Evolutionary conservation across 2,797 vertebrate genomes (phyloP).

Genomic region (Holocentrus rufus): DNA sequence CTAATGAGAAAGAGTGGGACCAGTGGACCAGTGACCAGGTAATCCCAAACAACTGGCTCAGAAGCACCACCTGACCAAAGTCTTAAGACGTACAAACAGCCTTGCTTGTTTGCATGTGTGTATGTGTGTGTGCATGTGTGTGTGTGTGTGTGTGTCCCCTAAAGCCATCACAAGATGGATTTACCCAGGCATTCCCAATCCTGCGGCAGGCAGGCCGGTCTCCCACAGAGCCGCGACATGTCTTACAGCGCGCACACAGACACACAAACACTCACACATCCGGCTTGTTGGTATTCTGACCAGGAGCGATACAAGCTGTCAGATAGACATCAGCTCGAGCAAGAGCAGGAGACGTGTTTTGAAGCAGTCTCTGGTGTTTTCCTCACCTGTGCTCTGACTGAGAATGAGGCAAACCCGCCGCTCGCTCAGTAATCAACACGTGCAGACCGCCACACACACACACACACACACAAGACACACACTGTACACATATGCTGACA

Average conservation of each 20-base stretch:
- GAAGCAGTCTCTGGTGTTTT: slow-evolving; percentile 56
- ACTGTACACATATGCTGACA: background rate
- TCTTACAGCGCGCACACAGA: slow-evolving; percentile 13
- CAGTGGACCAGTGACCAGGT: slow-evolving; percentile 20
- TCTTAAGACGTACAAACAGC: slow-evolving; percentile 43
- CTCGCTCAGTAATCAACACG: slow-evolving; percentile 11
- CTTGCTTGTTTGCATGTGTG: slow-evolving; percentile 31
- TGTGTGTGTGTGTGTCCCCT: slow-evolving; percentile 20
- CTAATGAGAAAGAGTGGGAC: background rate
- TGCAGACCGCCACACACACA: slow-evolving; percentile 16
- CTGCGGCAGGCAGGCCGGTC: slow-evolving; percentile 36
- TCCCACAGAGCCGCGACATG: too few species aligned
- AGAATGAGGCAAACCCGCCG: slow-evolving; percentile 43
- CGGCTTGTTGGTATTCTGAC: slow-evolving; percentile 64
- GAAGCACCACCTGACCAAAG: slow-evolving; percentile 58
- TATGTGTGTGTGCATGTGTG: slow-evolving; percentile 20
- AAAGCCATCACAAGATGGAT: slow-evolving; percentile 62
- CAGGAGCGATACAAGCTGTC: slow-evolving; percentile 55
- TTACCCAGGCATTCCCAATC: slow-evolving; percentile 66
- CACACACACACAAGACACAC: background rate
- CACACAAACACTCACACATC: slow-evolving; percentile 6
- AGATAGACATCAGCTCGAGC: slow-evolving; percentile 59
- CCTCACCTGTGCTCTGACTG: slow-evolving; percentile 51
- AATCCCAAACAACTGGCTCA: slow-evolving; percentile 52
- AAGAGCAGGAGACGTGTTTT: slow-evolving; percentile 49